Evolutionary conservation across 2,888 invertebrate species (phyloP), one percentile per base, ranked within the genome.

Genomic region (Diplolepis rosae): DNA sequence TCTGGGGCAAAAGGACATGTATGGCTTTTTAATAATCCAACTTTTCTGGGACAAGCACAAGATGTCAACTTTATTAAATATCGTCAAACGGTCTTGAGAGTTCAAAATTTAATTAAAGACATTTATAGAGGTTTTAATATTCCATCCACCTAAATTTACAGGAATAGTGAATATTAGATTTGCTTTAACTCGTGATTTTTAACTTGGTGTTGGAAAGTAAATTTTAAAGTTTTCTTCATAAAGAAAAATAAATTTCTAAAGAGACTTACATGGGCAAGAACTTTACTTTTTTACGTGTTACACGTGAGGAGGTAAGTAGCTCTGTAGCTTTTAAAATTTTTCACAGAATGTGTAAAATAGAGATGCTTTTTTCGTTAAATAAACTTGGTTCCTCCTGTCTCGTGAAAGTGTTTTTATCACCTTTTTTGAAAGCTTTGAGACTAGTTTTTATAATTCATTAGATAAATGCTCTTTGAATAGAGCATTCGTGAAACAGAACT

Each of bases 1-100:
- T 61, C 61, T 61, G 61, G 61, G 39, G 24, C 61, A 61, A 61
- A 61, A 61, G 39, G 9, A 61, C 24, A 61, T 39, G n/a, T n/a
- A 39, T 39, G 32, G 32, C 18, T 54, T 54, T 54, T 54, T 54
- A 39, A 61, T 39, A 61, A 61, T 39, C 35, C 61, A 39, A 39
- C 24, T 61, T 39, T 39, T 61, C 61, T 39, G 4, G n/a, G 22
- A 61, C 61, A 61, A 61, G 56, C 11, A 22, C 5, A n/a, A 18
- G 9, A 48, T 45, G 51, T 7, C 28, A 52, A 52, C 27, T 27
- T 54, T 7, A 54, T 54, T 54, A 32, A 32, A 32, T 32, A 54
- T 18, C 1, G 9, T 52, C 15, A 32, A 1, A 15, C 6, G 1
- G 42, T 6, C 15, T 0, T 42, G n/a, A 0, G 7, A 45, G 15